Percentiles rank a stretch among this genome's conserved stretches.
Evolutionary conservation across 1,140 invertebrate species (phyloP).

Genomic region (Branchinecta lynchi): DNA sequence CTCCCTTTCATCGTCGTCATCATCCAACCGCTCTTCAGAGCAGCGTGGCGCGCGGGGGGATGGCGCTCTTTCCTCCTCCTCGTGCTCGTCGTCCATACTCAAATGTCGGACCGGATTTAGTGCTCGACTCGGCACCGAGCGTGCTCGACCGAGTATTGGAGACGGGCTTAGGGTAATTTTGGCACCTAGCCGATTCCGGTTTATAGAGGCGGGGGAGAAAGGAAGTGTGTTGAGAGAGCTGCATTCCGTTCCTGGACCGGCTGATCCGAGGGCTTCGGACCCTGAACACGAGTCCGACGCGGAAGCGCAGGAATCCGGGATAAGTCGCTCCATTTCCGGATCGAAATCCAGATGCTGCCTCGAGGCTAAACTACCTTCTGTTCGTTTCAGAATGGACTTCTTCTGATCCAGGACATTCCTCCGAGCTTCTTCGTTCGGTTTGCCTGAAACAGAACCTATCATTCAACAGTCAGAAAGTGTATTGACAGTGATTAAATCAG

Average conservation of each 20-base stretch:
- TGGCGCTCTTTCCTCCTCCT: neutral
- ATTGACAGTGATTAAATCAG: too few relatives aligned
- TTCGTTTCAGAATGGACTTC: neutral
- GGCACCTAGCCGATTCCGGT: neutral
- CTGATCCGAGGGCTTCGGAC: neutral
- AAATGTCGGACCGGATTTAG: neutral
- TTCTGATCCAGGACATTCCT: neutral
- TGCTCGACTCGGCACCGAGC: neutral
- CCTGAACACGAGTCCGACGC: neutral
- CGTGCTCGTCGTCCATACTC: neutral
- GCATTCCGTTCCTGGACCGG: neutral
- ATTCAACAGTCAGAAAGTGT: neutral
- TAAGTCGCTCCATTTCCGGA: neutral
- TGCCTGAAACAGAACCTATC: neutral
- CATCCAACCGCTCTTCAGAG: slow-evolving; percentile 2
- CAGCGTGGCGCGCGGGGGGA: neutral
- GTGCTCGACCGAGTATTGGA: neutral
- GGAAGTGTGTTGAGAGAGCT: slow-evolving; percentile 1
- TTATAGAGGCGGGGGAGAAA: neutral
- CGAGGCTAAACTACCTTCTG: neutral
- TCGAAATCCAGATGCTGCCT: neutral
- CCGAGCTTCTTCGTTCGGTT: neutral
- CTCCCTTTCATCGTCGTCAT: neutral
- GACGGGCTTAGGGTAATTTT: neutral
- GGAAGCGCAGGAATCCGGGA: neutral